Conservation (phyloP, 2,113 vertebrate genomes). For the Oreotrochilus melanogaster region DNA sequence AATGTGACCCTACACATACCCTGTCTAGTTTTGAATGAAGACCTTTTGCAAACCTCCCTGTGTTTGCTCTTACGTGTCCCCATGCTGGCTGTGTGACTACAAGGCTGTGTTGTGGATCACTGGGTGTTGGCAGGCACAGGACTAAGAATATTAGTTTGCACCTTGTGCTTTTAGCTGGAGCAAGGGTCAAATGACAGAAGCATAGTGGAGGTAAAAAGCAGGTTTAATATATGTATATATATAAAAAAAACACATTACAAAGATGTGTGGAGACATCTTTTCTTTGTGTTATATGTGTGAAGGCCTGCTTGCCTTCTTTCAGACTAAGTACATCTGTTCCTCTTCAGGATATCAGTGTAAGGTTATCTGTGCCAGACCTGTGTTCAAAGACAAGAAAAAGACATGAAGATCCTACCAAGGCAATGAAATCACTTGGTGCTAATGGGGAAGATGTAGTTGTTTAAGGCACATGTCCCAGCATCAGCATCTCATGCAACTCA, state of each 20-base stretch:
- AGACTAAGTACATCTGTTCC: background rate
- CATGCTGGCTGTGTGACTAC: background rate
- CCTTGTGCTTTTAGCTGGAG: background rate
- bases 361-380: background rate
- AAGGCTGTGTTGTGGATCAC: slow-evolving; percentile 1
- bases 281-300: background rate
- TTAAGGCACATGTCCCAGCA: background rate
- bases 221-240: too few relatives aligned
- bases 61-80: background rate
- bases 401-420: background rate
- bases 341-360: background rate
- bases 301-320: background rate
- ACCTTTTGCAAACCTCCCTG: background rate
- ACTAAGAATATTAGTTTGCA: background rate
- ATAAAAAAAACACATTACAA: background rate
- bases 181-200: background rate
- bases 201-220: too few relatives aligned
- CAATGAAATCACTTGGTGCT: background rate
- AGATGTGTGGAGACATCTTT: background rate
- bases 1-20: background rate
- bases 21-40: background rate
- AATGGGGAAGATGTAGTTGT: background rate
- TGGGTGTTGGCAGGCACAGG: background rate
- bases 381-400: background rate
- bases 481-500: background rate